phyloP scores from a whole-genome alignment of 2,888 invertebrate genomes.

The Lasioglossum malachurum region DNA sequence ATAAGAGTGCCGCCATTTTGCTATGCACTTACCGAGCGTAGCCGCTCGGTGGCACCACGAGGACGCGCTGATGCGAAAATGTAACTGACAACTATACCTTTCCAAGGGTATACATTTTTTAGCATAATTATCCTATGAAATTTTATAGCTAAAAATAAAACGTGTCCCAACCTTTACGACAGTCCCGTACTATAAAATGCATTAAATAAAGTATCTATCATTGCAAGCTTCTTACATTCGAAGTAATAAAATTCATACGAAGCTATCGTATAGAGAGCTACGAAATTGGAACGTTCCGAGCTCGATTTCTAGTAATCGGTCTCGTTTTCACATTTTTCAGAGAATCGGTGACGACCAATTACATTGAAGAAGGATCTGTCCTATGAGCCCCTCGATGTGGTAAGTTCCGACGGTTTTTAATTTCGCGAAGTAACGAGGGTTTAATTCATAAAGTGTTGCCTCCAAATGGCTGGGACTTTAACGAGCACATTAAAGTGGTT shows the following conservation, averaged over 20 bases:
- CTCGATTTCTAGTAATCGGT: conserved; percentile 10
- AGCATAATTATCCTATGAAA: too few relatives aligned
- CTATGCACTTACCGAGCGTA: too few relatives aligned
- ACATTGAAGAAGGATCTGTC: conserved; percentile 40
- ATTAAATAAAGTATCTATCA: neutral
- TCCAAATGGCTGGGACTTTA: conserved; percentile 70
- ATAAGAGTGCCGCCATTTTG: too few relatives aligned
- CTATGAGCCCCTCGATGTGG: conserved; percentile 43
- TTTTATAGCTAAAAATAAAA: too few relatives aligned
- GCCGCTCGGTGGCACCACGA: too few relatives aligned
- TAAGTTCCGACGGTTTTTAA: conserved; percentile 75
- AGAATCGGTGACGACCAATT: conserved; percentile 45
- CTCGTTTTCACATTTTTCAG: conserved; percentile 22
- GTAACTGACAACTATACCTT: too few relatives aligned
- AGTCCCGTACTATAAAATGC: neutral
- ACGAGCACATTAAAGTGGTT: conserved; percentile 77
- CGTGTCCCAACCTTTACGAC: too few relatives aligned
- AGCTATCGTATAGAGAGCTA: neutral
- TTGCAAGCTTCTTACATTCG: neutral
- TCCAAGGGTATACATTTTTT: too few relatives aligned
- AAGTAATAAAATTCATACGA: neutral
- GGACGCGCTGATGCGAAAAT: too few relatives aligned
- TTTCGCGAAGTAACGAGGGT: conserved; percentile 76
- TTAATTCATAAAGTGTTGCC: conserved; percentile 70
- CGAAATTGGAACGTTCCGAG: neutral